Evolutionary conservation across 2,797 vertebrate genomes (phyloP), one percentile per base, ranked within the genome.

Genomic region (Mus minutoides): DNA sequence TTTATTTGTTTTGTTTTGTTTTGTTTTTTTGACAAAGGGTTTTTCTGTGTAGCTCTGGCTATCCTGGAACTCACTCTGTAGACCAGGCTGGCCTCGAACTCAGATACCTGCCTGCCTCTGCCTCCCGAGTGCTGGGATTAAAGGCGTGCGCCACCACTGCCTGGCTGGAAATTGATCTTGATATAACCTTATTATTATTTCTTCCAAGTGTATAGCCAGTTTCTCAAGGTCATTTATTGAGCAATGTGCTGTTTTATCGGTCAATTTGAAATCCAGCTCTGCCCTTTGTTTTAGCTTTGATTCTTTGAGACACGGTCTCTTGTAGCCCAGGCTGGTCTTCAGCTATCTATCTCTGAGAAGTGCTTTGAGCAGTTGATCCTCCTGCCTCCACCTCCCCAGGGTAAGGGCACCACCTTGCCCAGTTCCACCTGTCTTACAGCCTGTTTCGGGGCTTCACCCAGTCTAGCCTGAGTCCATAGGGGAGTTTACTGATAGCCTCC

Each of bases 171-270:
- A 86, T 95, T 94, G 91, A 82, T 91, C 64, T 96, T 86, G 54
- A 96, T 62, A 79, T 91, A 60, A 89, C 49, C 80, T 95, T 82
- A 49, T 3, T 82, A 49, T 3, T 91, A 82, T 77, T 77, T 82
- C 86, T 86, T 19, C 78, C 52, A 88, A 43, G 54, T 64, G 26
- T 62, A 76, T 84, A 88, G 22, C 80, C 40, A 43, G 1, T 85
- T 95, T 95, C 21, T 90, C 64, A 4, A 71, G 86, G 11, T 78
- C 54, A 52, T 56, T 86, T 84, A 76, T 54, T 88, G 78, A 91
- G 4, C 62, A 31, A 43, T 77, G 2, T 26, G 73, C 52, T 37
- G 29, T 85, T 67, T 71, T 84, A 43, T 92, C 71, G 22, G 5
- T 79, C 56, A 49, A 13, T 37, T 79, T 69, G 82, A 95, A 96